A percentile compares a stretch with the other conserved stretches of the same genome.
Evolutionary conservation across 2,888 invertebrate species (phyloP).

Genomic region (Drosophila yooni): DNA sequence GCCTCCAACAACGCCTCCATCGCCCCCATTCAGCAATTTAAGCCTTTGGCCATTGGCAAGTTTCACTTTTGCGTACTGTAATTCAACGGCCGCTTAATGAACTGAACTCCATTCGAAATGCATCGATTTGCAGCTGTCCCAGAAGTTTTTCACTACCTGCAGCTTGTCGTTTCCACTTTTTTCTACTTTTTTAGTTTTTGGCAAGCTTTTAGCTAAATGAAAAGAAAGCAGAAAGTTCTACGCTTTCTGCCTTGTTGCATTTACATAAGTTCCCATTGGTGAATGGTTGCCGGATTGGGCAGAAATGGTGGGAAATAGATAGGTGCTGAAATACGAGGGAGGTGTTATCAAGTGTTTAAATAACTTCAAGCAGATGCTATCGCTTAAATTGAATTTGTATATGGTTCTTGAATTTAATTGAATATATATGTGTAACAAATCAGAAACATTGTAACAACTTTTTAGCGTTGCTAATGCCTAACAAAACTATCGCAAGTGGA

Average conservation of each 20-base stretch:
- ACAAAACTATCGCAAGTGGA: not conserved
- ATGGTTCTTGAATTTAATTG: not conserved
- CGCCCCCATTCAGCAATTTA: not conserved
- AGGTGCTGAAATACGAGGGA: not conserved
- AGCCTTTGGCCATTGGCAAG: constrained; percentile 43
- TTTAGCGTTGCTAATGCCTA: too few relatives aligned
- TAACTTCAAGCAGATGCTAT: not conserved
- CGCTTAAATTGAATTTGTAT: not conserved
- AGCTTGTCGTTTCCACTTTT: not conserved
- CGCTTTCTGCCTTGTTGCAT: constrained; percentile 10
- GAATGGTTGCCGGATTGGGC: not conserved
- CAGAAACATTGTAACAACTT: not conserved
- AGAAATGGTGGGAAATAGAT: not conserved
- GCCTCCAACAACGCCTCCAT: constrained; percentile 19
- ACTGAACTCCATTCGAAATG: constrained; percentile 71
- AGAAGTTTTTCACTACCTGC: constrained; percentile 23
- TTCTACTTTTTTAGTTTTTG: not conserved
- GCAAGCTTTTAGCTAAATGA: constrained; percentile 59
- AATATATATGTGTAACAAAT: not conserved
- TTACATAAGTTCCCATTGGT: constrained; percentile 14
- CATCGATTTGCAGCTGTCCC: constrained; percentile 64
- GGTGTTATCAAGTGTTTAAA: not conserved
- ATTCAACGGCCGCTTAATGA: constrained; percentile 67
- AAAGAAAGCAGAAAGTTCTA: constrained; percentile 26
- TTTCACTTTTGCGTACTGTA: constrained; percentile 67